Evolutionary conservation across 2,113 vertebrate species (phyloP).

Genomic region (Megaleporinus macrocephalus): DNA sequence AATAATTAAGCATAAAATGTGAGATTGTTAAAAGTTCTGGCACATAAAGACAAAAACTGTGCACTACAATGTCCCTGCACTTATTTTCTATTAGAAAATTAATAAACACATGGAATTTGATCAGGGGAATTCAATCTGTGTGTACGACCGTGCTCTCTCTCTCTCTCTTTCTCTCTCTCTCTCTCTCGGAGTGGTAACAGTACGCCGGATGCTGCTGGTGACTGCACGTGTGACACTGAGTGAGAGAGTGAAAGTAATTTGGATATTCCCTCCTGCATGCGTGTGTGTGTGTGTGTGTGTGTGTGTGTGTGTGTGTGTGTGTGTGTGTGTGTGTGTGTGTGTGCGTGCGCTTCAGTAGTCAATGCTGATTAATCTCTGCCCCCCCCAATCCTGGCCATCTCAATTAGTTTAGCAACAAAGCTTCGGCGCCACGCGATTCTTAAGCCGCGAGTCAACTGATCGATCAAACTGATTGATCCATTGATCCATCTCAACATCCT

Average conservation of each 20-base stretch:
- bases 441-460: constrained; percentile 2
- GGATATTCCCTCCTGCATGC: constrained; percentile 2
- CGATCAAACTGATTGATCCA: constrained; percentile 28
- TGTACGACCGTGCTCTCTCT: no score
- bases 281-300: background rate
- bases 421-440: constrained; percentile 15
- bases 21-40: no score
- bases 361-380: background rate
- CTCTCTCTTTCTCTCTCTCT: background rate
- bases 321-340: background rate
- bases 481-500: constrained; percentile 10
- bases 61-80: no score
- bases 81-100: no score
- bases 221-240: background rate
- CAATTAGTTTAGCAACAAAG: constrained; percentile 21
- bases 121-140: no score
- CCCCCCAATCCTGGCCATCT: background rate
- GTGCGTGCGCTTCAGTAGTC: background rate
- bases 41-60: no score
- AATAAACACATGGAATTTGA: no score
- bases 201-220: background rate
- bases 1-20: no score
- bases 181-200: background rate
- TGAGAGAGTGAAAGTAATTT: background rate
- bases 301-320: background rate